Conservation (phyloP, 2,113 vertebrate species). For the Cottus gobio region DNA sequence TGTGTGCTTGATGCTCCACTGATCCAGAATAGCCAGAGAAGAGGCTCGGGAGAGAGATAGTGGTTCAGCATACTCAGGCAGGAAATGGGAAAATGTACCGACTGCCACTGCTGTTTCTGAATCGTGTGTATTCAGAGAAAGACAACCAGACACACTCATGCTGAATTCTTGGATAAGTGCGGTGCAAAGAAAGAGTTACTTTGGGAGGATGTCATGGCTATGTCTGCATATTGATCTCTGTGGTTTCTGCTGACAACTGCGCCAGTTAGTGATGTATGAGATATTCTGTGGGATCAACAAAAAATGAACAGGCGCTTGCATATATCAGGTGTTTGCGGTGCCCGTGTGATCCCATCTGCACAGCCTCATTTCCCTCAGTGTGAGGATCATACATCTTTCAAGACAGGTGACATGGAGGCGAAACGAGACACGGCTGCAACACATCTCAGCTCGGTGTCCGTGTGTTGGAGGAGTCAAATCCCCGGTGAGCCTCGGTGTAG, state of each 20-base stretch:
- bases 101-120: not conserved
- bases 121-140: slow-evolving; percentile 1
- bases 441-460: not conserved
- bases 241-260: slow-evolving; percentile 53
- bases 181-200: slow-evolving; percentile 21
- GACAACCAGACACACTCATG: not conserved
- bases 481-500: not conserved
- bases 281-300: slow-evolving; percentile 44
- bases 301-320: slow-evolving; percentile 33
- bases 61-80: not conserved
- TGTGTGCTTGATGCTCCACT: slow-evolving; percentile 2
- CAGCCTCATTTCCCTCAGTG: slow-evolving; percentile 52
- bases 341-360: slow-evolving; percentile 21
- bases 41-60: slow-evolving; percentile 13
- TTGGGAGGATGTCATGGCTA: slow-evolving; percentile 36
- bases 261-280: slow-evolving; percentile 63
- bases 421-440: not conserved
- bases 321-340: slow-evolving; percentile 34
- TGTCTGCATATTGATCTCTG: slow-evolving; percentile 56
- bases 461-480: not conserved
- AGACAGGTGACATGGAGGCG: slow-evolving; percentile 23
- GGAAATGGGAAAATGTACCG: slow-evolving; percentile 20
- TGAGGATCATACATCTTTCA: slow-evolving; percentile 49
- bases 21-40: slow-evolving; percentile 35
- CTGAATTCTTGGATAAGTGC: slow-evolving; percentile 2